These are phyloP conservation scores for Calyptomena viridis DNA, from an alignment of 2,113 vertebrate genomes.

Conservation along the genomic window DNA sequence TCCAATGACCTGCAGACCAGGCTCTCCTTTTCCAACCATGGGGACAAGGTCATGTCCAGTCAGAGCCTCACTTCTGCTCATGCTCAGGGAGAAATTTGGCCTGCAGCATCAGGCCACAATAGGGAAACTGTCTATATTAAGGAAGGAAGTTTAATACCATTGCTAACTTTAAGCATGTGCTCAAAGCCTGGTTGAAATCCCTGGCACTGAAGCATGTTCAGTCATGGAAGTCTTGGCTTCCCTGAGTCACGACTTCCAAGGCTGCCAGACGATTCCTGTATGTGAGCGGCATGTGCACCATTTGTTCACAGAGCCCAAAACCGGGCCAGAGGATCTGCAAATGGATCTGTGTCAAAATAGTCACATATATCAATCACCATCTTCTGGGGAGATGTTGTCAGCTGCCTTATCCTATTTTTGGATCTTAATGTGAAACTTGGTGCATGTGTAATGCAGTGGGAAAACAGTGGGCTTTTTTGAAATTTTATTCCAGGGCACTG, in stretches of 20 bases:
- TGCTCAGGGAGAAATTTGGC: too few species aligned
- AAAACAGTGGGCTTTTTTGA: background rate
- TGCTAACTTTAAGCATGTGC: background rate
- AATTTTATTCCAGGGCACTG: background rate
- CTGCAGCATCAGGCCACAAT: too few species aligned
- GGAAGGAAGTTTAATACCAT: background rate
- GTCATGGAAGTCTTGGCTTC: background rate
- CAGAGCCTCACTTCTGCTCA: too few species aligned
- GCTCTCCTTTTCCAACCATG: too few species aligned
- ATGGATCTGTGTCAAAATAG: background rate
- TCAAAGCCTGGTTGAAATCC: background rate
- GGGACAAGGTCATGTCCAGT: too few species aligned
- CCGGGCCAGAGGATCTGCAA: background rate
- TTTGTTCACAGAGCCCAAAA: background rate
- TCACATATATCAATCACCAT: background rate
- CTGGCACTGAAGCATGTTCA: rapidly evolving
- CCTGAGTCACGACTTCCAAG: background rate
- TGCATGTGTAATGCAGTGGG: background rate
- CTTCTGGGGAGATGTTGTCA: background rate
- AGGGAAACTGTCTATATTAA: background rate
- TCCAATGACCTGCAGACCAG: too few species aligned
- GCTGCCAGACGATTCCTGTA: background rate
- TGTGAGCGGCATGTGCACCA: rapidly evolving
- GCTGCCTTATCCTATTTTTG: background rate
- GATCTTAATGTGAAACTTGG: background rate